These are phyloP conservation scores for Neoascia interrupta DNA, from an alignment of 2,888 invertebrate genomes.

Conservation along the genomic window DNA sequence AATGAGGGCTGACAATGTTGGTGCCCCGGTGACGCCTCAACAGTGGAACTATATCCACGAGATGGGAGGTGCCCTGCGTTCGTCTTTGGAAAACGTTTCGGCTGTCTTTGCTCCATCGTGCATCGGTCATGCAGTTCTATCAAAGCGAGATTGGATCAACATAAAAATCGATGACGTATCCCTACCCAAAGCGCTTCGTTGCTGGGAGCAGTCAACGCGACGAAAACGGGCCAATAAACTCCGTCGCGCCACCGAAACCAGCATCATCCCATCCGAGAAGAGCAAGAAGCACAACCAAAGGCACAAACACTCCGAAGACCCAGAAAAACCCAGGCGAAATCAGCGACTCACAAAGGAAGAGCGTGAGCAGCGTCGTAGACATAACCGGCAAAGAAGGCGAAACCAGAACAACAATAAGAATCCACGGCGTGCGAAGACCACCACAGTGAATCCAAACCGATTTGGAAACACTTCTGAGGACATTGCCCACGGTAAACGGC, in stretches of 20 bases:
- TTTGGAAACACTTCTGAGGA: conserved; percentile 39
- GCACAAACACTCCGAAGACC: conserved; percentile 69
- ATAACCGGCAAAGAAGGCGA: conserved; percentile 72
- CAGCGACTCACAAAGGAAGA: conserved; percentile 58
- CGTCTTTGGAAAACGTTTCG: conserved; percentile 90
- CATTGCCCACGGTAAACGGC: conserved; percentile 42
- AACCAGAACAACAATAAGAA: conserved; percentile 73
- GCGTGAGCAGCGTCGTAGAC: conserved; percentile 69
- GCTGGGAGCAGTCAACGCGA: conserved; percentile 88
- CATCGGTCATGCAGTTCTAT: conserved; percentile 93
- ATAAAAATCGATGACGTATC: conserved; percentile 92
- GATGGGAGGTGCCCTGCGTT: conserved; percentile 91
- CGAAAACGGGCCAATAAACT: conserved; percentile 74
- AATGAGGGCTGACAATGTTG: conserved; percentile 94
- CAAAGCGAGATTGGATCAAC: conserved; percentile 92
- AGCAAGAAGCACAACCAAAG: conserved; percentile 69
- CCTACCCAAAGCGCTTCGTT: conserved; percentile 90
- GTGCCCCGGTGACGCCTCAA: conserved; percentile 91
- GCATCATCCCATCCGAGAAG: conserved; percentile 68
- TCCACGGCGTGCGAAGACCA: conserved; percentile 37
- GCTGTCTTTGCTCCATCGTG: conserved; percentile 96
- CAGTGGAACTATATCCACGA: conserved; percentile 97
- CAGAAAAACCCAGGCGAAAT: conserved; percentile 33
- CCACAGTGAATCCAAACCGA: conserved; percentile 54
- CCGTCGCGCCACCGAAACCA: conserved; percentile 76